Base-by-base conservation (phyloP, 2,797 vertebrate species). In the Clarias fuscus region DNA sequence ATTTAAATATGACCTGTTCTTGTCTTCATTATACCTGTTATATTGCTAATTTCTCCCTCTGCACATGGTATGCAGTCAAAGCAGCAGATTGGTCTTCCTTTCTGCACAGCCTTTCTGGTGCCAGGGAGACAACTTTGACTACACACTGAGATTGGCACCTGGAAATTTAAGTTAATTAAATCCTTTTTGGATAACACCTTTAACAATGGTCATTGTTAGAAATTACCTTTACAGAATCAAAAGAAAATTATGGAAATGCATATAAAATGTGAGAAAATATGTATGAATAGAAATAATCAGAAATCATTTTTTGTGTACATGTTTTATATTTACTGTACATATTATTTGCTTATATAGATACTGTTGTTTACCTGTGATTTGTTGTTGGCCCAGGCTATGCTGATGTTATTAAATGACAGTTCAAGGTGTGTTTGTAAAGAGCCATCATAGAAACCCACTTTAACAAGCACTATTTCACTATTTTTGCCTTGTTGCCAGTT, bases 51-150 rank as follows among this genome's bases (percentile, higher is more conserved):
- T 86, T 95, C 93, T 83, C 95, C 94, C 71, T 94, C 91, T 85
- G 93, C 91, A 93, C 94, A 94, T 61, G 89, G 88, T 77, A 93
- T 73, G 85, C 93, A 94, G 90, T 94, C 93, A 89, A 92, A 94
- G 89, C 94, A 92, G 89, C 92, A 94, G 90, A 94, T 73, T 1
- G 93, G 94, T 53, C 90, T 92, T 83, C 93, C 92, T 91, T 92
- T 94, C 87, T 93, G 79, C 2, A 85, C 88, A 86, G 89, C 88
- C 58, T 90, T 91, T 48, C 90, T 88, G 40, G 65, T 86, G 11
- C 89, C 89, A n/a, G 68, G 71, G 11, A 64, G 33, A 61, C 89
- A 90, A 75, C 85, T 85, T 59, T 78, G 85, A 86, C 64, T 88
- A 61, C 89, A 90, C 70, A 89, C 80, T n/a, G 90, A 90, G 8